Percentiles rank a stretch among this genome's conserved stretches.
These are phyloP conservation scores for Acheta domesticus DNA, from an alignment of 2,888 invertebrate genomes.

Conservation along the genomic window DNA sequence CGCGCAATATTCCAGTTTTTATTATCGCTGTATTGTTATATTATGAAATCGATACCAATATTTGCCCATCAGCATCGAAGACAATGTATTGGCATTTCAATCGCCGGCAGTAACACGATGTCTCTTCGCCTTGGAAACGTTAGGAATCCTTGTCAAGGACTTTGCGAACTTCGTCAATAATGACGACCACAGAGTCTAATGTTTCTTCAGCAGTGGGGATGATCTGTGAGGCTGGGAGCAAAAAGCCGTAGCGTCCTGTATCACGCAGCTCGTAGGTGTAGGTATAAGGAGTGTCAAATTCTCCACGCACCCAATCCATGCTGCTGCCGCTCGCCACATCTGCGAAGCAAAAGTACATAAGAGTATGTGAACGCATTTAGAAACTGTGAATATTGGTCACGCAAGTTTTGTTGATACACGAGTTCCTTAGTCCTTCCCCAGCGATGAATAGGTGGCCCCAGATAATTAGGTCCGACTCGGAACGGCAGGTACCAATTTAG, in stretches of 20 bases:
- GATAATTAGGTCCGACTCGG: too few species aligned
- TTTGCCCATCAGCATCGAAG: too few species aligned
- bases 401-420: neutral
- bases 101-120: too few species aligned
- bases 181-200: conserved; percentile 47
- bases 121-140: too few species aligned
- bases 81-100: too few species aligned
- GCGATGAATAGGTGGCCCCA: too few species aligned
- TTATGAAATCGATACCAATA: too few species aligned
- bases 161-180: conserved; percentile 19
- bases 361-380: neutral
- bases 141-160: neutral
- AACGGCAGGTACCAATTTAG: too few species aligned
- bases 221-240: conserved; percentile 63
- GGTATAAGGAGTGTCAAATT: conserved; percentile 60
- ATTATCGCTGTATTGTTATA: too few species aligned
- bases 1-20: too few species aligned
- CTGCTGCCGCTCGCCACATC: conserved; percentile 61
- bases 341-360: conserved; percentile 19
- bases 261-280: conserved; percentile 71
- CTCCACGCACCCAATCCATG: conserved; percentile 73
- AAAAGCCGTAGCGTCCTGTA: conserved; percentile 60
- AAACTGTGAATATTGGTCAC: neutral
- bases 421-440: too few species aligned
- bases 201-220: conserved; percentile 63